Percentiles rank a stretch among this genome's conserved stretches.
Conservation (phyloP, 2,113 vertebrate genomes). For the Tychaedon coryphoeus region DNA sequence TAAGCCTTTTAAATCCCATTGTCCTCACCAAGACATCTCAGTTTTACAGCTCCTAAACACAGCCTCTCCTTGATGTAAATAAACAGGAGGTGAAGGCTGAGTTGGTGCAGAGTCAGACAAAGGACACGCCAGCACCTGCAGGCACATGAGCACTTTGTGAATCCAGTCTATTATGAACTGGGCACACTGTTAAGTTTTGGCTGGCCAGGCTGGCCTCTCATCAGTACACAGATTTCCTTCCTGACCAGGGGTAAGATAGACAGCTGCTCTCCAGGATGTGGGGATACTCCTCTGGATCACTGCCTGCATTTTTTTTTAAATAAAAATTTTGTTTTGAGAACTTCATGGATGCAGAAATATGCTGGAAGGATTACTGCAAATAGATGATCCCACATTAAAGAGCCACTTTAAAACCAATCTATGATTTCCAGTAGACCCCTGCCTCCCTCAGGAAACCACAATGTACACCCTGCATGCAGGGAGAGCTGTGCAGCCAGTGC, state of each 20-base stretch:
- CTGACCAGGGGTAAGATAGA: background rate
- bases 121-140: accelerated
- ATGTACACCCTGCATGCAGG: background rate
- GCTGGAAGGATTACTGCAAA: background rate
- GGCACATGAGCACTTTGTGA: background rate
- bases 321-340: background rate
- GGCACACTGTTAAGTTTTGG: background rate
- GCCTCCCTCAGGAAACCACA: background rate
- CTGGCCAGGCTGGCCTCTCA: background rate
- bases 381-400: background rate
- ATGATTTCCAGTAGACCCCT: background rate
- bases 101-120: background rate
- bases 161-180: background rate
- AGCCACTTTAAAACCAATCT: background rate
- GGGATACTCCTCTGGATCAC: background rate
- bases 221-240: background rate
- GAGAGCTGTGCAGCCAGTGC: background rate
- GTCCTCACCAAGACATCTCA: background rate
- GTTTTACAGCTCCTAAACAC: background rate
- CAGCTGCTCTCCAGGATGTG: background rate
- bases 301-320: background rate
- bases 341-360: background rate
- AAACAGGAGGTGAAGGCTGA: background rate
- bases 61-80: background rate
- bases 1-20: background rate